Evolutionary conservation across 2,888 invertebrate genomes (phyloP), one percentile per base, ranked within the genome.

Genomic region (Stenurella melanura): DNA sequence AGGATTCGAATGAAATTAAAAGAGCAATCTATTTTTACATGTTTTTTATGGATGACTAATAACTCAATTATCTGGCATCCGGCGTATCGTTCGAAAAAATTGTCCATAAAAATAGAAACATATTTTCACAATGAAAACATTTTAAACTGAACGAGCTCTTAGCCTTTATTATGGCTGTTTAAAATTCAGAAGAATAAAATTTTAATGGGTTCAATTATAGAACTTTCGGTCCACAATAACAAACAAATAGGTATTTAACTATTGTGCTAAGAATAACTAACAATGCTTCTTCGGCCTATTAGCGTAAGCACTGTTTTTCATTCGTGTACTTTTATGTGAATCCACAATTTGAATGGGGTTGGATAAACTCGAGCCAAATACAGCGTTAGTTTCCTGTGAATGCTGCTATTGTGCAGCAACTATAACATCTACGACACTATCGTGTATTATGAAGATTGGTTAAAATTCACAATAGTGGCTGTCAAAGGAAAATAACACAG

Each of bases 191-290:
- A 68, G 30, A 74, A 50, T 78, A 73, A 78, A 76, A 69, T 73
- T 76, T 69, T 73, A 76, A 76, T 71, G 58, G 73, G 64, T 69
- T 60, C 70, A 80, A 76, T 80, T 80, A 75, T 76, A 73, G 78
- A 78, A 78, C 73, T 78, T 58, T 76, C 75, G 69, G 71, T 70
- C 72, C 73, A 73, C 76, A 78, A 78, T 74, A 78, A 78, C 70
- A 78, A 76, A 77, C 76, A 70, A 61, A 74, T 80, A 70, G 72
- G 50, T 70, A 34, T 42, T 70, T 70, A 69, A 70, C 70, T 30
- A 60, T 70, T 60, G 70, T 60, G 58, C 60, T 70, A 42, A 60
- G 61, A 70, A 70, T 42, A 70, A 70, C 60, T 42, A 60, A 60
- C 60, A 19, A 30, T 26, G 21, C 42, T 4, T 60, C 70, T n/a